phyloP scores from a whole-genome alignment of 2,113 vertebrate genomes.

The Bostrychus sinensis region DNA sequence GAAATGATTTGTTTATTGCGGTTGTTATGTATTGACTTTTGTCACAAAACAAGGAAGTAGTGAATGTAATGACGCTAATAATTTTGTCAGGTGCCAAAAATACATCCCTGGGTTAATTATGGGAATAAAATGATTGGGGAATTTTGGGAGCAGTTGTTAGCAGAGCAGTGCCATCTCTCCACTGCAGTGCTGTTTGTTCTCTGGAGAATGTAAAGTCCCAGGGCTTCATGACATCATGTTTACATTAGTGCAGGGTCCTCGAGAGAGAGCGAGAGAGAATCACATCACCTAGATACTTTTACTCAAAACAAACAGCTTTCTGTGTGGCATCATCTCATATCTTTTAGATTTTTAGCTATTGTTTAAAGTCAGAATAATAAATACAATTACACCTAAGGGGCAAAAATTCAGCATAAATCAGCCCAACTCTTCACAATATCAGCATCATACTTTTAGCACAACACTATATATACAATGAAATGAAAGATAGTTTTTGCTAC shows the following conservation, averaged over 20 bases:
- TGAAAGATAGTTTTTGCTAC: too few relatives aligned
- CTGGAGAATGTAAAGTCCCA: slow-evolving; percentile 21
- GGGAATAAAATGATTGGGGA: slow-evolving; percentile 8
- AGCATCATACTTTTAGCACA: too few relatives aligned
- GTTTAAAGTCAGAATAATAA: too few relatives aligned
- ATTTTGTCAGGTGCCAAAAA: slow-evolving; percentile 6
- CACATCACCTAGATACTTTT: slow-evolving; percentile 27
- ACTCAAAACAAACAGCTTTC: not conserved
- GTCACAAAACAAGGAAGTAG: slow-evolving; percentile 52
- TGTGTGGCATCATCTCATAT: too few relatives aligned
- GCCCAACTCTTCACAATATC: too few relatives aligned
- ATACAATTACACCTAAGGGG: too few relatives aligned
- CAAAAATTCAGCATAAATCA: too few relatives aligned
- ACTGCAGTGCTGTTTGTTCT: slow-evolving; percentile 2
- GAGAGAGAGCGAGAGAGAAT: slow-evolving; percentile 2
- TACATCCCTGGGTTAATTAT: not conserved
- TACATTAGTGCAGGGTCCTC: slow-evolving; percentile 12
- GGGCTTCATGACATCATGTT: slow-evolving; percentile 39
- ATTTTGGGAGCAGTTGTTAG: slow-evolving; percentile 24
- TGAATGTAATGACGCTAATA: slow-evolving; percentile 29
- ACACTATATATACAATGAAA: too few relatives aligned
- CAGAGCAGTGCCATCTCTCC: not conserved
- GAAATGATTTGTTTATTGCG: slow-evolving; percentile 48
- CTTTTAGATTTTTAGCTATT: too few relatives aligned
- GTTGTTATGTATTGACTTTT: slow-evolving; percentile 14